Percentiles rank a stretch among this genome's conserved stretches.
phyloP scores from a whole-genome alignment of 2,113 vertebrate genomes.

The Cochlearius cochlearius region DNA sequence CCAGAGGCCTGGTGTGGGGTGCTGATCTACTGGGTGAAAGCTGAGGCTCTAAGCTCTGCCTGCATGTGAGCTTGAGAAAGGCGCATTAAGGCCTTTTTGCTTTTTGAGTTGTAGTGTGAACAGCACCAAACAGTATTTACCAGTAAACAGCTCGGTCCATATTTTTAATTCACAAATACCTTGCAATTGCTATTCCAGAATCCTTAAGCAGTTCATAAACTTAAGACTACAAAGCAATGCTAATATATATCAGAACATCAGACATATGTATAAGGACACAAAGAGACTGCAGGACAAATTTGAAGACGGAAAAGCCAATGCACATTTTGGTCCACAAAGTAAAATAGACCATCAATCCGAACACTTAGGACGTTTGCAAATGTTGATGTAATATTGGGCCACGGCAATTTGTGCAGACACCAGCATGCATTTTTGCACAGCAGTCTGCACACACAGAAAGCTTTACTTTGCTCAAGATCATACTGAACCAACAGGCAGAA shows the following conservation, averaged over 20 bases:
- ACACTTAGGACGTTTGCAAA: background rate
- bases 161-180: background rate
- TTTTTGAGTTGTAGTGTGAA: background rate
- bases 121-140: background rate
- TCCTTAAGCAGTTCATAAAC: background rate
- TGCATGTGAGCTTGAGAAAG: background rate
- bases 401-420: background rate
- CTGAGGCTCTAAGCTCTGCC: background rate
- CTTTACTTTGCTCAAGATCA: background rate
- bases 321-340: background rate
- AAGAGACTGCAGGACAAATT: background rate
- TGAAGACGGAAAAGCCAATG: background rate
- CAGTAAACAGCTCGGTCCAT: background rate
- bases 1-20: background rate
- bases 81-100: background rate
- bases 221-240: background rate
- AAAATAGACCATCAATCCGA: background rate
- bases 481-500: background rate
- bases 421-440: background rate
- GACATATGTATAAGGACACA: background rate
- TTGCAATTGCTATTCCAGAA: background rate
- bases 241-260: background rate
- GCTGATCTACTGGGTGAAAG: background rate
- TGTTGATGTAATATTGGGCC: background rate
- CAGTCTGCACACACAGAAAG: background rate